phyloP scores from a whole-genome alignment of 2,888 invertebrate species.

The Cataglyphis altisquamis region DNA sequence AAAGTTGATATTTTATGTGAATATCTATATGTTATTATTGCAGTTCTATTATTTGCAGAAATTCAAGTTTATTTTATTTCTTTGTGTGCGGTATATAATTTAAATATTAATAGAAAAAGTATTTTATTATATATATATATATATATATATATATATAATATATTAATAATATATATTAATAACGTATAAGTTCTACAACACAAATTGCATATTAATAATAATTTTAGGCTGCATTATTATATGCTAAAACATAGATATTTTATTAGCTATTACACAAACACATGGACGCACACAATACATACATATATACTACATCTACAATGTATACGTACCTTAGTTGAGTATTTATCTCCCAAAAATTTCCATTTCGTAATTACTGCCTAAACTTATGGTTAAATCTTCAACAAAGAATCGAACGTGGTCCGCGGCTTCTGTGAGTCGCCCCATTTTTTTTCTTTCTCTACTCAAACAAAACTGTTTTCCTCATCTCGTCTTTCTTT shows the following conservation, averaged over 20 bases:
- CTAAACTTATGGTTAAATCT: slow-evolving; percentile 61
- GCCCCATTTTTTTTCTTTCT: slow-evolving; percentile 68
- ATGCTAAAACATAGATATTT: not conserved
- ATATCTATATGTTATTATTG: not conserved
- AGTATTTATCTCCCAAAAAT: slow-evolving; percentile 53
- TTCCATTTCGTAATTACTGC: slow-evolving; percentile 60
- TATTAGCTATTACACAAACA: not conserved
- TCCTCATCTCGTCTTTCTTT: slow-evolving; percentile 69
- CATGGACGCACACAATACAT: no score
- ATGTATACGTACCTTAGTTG: not conserved
- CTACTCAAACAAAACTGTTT: slow-evolving; percentile 78
- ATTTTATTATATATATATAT: not conserved
- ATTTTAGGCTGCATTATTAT: not conserved
- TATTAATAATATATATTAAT: not conserved
- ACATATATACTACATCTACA: not conserved
- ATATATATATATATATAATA: not conserved
- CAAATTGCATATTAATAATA: not conserved
- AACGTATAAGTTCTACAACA: not conserved
- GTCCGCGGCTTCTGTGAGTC: slow-evolving; percentile 70
- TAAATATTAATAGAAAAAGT: not conserved
- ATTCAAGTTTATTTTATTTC: not conserved
- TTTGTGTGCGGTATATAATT: not conserved
- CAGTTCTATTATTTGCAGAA: not conserved
- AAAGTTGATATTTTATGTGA: slow-evolving; percentile 17
- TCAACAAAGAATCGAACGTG: slow-evolving; percentile 72